Base-by-base conservation (phyloP, 2,113 vertebrate species). In the Gila orcuttii region DNA sequence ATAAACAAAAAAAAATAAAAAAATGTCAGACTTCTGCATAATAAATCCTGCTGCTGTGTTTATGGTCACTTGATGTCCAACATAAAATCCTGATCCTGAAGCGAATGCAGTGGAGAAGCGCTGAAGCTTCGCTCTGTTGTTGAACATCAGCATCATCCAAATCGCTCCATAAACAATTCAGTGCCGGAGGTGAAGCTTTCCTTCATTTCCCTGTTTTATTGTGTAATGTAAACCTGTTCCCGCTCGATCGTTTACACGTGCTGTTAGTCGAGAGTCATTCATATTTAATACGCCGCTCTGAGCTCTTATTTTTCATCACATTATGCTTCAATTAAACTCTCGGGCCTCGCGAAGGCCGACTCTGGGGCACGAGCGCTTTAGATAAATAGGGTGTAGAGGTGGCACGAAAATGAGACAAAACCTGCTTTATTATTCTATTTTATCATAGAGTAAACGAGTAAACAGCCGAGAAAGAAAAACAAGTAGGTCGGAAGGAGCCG, bases 401-500 rank as follows among this genome's bases (percentile, higher is more conserved):
- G 92, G 91, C 86, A 91, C 91, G 88, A 91, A 91, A 78, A 64
- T 78, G 52, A 86, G 86, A 92, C 90, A 88, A 91, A 92, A 93
- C 89, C 87, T 86, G 81, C 79, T 91, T 93, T 90, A 91, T 91
- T 80, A 94, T 94, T 95, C 93, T 86, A 88, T 91, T 92, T 93
- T 90, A 92, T 93, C 87, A 66, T 80, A 25, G 87, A 89, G 86
- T 89, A 89, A 89, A 92, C 87, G 85, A 91, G 89, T 86, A 91
- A 93, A 93, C 88, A 91, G 88, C 50, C 83, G 88, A 76, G 84
- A 92, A 93, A 91, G 85, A 89, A 93, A 93, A 94, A 92, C 92
- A 95, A 94, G 93, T 93, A 90, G 93, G 94, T 94, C 93, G 89
- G 90, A 91, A 91, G 91, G 87, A 87, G 89, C 87, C 91, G 93